Percentiles rank a stretch among this genome's conserved stretches.
Evolutionary conservation across 2,797 vertebrate genomes (phyloP).

Genomic region (Lateolabrax maculatus): DNA sequence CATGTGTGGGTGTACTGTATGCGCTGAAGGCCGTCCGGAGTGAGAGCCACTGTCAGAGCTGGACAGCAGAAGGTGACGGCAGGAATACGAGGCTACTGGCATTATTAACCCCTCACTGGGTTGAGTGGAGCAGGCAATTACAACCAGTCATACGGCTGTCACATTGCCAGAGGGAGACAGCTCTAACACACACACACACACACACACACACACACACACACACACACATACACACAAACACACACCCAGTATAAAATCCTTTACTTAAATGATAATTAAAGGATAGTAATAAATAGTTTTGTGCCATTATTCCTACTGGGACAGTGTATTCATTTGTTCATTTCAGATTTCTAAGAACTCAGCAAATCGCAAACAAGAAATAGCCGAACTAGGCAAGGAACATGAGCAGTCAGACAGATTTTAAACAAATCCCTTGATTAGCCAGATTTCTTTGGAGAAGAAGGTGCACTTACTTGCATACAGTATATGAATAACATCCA

Average conservation of each 20-base stretch:
- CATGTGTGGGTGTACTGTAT: neutral
- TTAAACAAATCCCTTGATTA: neutral
- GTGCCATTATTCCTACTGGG: neutral
- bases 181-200: slow-evolving; percentile 35
- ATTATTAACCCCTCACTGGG: slow-evolving; percentile 78
- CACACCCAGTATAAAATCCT: neutral
- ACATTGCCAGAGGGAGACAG: slow-evolving; percentile 55
- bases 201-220: slow-evolving; percentile 13
- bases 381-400: too few relatives aligned
- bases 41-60: slow-evolving; percentile 56
- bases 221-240: slow-evolving; percentile 1
- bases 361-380: neutral
- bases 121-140: slow-evolving; percentile 74
- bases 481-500: too few relatives aligned
- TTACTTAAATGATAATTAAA: slow-evolving; percentile 29
- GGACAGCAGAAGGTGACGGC: slow-evolving; percentile 58
- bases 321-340: slow-evolving; percentile 9
- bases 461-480: neutral
- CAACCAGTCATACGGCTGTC: slow-evolving; percentile 69
- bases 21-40: slow-evolving; percentile 29
- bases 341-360: neutral
- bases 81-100: slow-evolving; percentile 65
- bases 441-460: neutral
- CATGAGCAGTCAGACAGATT: neutral
- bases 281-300: neutral